Conservation (phyloP, 1,140 invertebrate species). For the Brachionus koreanus region DNA sequence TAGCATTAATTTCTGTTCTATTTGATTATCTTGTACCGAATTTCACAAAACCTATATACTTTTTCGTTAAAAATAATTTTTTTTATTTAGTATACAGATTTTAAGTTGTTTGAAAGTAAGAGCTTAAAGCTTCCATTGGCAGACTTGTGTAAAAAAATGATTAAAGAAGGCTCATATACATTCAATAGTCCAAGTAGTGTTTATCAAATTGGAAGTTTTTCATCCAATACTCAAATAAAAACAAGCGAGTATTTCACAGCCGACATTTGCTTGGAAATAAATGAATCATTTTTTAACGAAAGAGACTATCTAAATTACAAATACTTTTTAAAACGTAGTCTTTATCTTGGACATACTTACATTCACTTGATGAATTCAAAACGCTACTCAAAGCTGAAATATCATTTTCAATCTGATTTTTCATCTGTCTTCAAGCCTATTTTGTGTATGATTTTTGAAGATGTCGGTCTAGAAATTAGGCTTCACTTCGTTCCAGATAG, state of each 20-base stretch:
- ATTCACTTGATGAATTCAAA: constrained; percentile 62
- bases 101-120: background rate
- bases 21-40: too few relatives aligned
- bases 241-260: background rate
- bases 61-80: too few relatives aligned
- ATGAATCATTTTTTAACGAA: constrained; percentile 21
- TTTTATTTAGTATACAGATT: background rate
- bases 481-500: background rate
- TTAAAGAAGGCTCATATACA: constrained; percentile 26
- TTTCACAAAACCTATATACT: too few relatives aligned
- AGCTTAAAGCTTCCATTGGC: background rate
- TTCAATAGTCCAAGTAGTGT: constrained; percentile 13
- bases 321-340: constrained; percentile 74
- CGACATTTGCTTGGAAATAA: constrained; percentile 7
- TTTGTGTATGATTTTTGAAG: background rate
- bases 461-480: constrained; percentile 8
- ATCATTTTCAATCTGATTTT: constrained; percentile 3
- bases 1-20: too few relatives aligned
- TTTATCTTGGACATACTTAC: constrained; percentile 71
- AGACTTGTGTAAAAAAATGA: constrained; percentile 9
- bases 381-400: constrained; percentile 44
- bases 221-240: constrained; percentile 21
- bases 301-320: constrained; percentile 73
- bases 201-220: constrained; percentile 26
- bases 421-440: background rate